Base-by-base conservation (phyloP, 1,140 invertebrate genomes). In the Trichomalopsis sarcophagae region DNA sequence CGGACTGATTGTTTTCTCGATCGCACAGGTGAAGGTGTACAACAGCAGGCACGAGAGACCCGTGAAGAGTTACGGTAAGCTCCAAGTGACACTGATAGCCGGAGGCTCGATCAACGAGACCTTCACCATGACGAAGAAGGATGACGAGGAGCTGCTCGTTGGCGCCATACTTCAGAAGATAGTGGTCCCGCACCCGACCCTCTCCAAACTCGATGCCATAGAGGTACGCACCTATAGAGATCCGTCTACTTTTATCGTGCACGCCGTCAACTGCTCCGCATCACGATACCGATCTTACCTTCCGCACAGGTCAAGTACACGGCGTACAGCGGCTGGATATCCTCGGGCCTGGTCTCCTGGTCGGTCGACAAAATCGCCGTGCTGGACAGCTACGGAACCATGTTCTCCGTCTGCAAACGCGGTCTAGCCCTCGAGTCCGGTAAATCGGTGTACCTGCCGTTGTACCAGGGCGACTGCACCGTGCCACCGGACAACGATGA, bases 291-390 rank as follows among this genome's bases (percentile, higher is more conserved):
- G 66, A 55, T 50, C 44, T 40, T 55, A 23, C 0, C 47, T 50
- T 9, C 44, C 44, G 13, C 13, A 50, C 95, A 97, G 90, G 93
- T 98, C 9, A 95, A 96, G 77, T 98, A 98, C 93, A 97, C 96
- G 2, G 97, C 97, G 0, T 98, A 98, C 92, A 96, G 96, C 84
- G 98, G 98, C 4, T 98, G 98, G 98, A 95, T 98, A 75, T 97
- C 96, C n/a, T 97, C 96, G 21, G 97, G 97, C 0, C 92, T 97
- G 62, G 94, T 95, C 74, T 94, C 95, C 44, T 96, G 97, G 95
- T 95, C 94, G 87, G 95, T 98, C 75, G 96, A 98, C 90, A 97
- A 97, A 91, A 94, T 98, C 14, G 95, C 96, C 33, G 94, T 98
- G 21, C 95, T 95, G n/a, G 97, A 98, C 90, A 97, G 97, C 91